Percentiles rank a stretch among this genome's conserved stretches.
phyloP scores from a whole-genome alignment of 30 jellyfish, hydroid and myxozoan genomes.

The Cassiopea xamachana region DNA sequence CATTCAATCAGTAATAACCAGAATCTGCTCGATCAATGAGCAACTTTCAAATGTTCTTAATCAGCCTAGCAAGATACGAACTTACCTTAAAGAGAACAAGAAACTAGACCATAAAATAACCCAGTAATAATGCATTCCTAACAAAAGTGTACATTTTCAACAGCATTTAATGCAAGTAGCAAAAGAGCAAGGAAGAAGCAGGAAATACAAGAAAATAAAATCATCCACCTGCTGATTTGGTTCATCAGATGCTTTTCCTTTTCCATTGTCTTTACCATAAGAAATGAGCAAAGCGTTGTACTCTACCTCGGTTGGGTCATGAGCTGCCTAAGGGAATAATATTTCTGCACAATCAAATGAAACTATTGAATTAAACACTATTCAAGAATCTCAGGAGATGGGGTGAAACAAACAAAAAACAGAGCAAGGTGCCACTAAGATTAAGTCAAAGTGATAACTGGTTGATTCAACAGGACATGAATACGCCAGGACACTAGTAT shows the following conservation, averaged over 20 bases:
- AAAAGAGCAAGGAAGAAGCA: too few species aligned
- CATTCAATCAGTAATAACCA: too few species aligned
- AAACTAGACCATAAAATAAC: too few species aligned
- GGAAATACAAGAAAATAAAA: too few species aligned
- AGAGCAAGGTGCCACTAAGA: too few species aligned
- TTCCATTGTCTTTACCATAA: slow-evolving; percentile 55
- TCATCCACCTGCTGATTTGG: slow-evolving; percentile 33
- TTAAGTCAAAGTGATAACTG: too few species aligned
- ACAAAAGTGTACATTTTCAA: too few species aligned
- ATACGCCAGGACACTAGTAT: too few species aligned
- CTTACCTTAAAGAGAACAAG: too few species aligned
- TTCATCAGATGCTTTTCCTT: slow-evolving; percentile 59
- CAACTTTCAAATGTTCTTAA: background rate
- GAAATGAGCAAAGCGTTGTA: slow-evolving; percentile 69
- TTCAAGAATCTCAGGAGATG: background rate
- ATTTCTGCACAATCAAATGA: background rate
- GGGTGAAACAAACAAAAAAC: background rate
- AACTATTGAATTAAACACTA: background rate
- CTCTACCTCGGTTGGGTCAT: slow-evolving; percentile 67
- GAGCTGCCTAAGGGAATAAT: slow-evolving; percentile 27
- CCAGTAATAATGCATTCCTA: too few species aligned
- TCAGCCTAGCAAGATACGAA: background rate
- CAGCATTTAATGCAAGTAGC: too few species aligned
- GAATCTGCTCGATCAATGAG: background rate
- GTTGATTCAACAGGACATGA: too few species aligned